Evolutionary conservation across 2,797 vertebrate genomes (phyloP).

Genomic region (Hirundo rustica): DNA sequence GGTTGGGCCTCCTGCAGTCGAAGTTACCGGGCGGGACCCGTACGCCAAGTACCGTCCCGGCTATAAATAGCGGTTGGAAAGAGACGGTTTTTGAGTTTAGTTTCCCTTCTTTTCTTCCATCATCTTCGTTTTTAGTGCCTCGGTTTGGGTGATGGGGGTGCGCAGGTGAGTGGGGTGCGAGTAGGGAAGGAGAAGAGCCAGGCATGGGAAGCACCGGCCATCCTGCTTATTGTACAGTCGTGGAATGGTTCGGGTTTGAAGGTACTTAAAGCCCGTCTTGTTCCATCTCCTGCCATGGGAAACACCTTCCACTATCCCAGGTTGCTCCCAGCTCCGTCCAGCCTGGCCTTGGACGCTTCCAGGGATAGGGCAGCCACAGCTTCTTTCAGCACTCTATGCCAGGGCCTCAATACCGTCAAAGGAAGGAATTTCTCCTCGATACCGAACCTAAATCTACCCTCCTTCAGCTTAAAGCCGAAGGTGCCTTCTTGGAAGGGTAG

Average conservation of each 20-base stretch:
- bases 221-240: not conserved
- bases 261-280: not conserved
- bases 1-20: constrained; percentile 19
- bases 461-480: not conserved
- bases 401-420: not conserved
- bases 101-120: not conserved
- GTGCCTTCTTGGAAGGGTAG: not conserved
- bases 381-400: not conserved
- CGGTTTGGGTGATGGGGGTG: not conserved
- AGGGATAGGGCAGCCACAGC: not conserved
- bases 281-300: not conserved
- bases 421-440: not conserved
- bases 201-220: rapidly evolving
- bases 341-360: not conserved
- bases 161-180: not conserved
- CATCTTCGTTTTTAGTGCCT: not conserved
- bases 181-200: not conserved
- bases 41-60: constrained; percentile 13
- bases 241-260: not conserved
- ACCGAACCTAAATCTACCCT: not conserved
- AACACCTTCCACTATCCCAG: not conserved
- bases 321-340: not conserved
- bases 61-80: constrained; percentile 47
- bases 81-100: not conserved
- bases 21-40: constrained; percentile 49